Evolutionary conservation across 2,888 invertebrate genomes (phyloP), one percentile per base, ranked within the genome.

Genomic region (Dusona sp.): DNA sequence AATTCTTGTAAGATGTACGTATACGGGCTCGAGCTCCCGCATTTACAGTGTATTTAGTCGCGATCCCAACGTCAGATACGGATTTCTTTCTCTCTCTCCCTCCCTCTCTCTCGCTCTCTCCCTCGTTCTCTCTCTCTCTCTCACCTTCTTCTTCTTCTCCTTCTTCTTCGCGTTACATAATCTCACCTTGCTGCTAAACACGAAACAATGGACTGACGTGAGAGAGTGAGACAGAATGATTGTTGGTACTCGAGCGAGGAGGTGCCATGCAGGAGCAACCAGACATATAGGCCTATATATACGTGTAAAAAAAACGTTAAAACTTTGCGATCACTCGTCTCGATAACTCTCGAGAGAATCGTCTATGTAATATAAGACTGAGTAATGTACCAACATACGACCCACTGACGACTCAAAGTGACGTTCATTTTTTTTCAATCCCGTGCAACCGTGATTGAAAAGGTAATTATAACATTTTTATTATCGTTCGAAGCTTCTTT

Each of bases 111-210:
- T 65, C 65, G 36, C 33, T 73, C 57, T 38, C 57, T 29, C 45
- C 80, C 77, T 81, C 75, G 92, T 42, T 74, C 22, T 38, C 33
- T 57, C 29, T 38, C 22, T 11, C 38, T 16, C 8, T 29, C 45
- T 65, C 33, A 54, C 51, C 51, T 36, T 19, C 38, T 13, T n/a
- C 68, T 68, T 57, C 51, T 74, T 65, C 65, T 22, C 54, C 67
- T 67, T 78, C 36, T 25, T 67, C 54, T 54, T 70, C 85, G 90
- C 90, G 90, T 93, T 93, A 91, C 91, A 91, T 92, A 93, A 93
- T 90, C 90, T 92, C 92, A 92, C 92, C 92, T 93, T 92, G 93
- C 93, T 90, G 90, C 90, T 91, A 92, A 92, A 91, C 90, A 90
- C 89, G 89, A 92, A 92, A 93, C 92, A 93, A 92, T 92, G 90